Base-by-base conservation (phyloP, 2,797 vertebrate genomes). In the Epinephelus coioides region DNA sequence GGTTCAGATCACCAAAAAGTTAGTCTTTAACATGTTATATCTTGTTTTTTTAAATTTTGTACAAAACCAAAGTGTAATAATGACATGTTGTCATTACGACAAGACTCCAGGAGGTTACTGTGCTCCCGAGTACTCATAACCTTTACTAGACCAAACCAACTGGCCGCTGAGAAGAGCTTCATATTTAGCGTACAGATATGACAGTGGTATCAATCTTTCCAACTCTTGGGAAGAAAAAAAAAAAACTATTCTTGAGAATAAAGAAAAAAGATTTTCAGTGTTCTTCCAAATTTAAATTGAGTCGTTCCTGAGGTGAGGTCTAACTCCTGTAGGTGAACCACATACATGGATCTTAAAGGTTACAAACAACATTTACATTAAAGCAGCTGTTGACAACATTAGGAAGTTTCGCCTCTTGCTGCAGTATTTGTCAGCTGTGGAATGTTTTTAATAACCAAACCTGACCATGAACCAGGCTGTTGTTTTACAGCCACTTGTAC, bases 331-430 rank as follows among this genome's bases (percentile, higher is more conserved):
- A 46, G 25, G 38, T 73, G 43, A 74, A 30, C 18, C 56, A 46
- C 47, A 65, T 15, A 68, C 18, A 61, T 44, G 1, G n/a, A 66
- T 56, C 12, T 65, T 49, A 63, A 40, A 74, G 11, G 50, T 74
- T 57, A 51, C 6, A 51, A 65, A 30, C 21, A 25, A 70, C 55
- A 69, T 79, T 69, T 47, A 65, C 25, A 73, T 63, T 19, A 61
- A 61, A 55, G 62, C 2, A 60, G 44, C 44, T 76, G 50, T 43
- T 14, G 25, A 57, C 12, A 1, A 3, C 13, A 13, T 62, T n/a
- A 38, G 15, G 8, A 82, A 43, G 5, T 56, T 2, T 64, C 2
- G n/a, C 23, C 51, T 38, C 15, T 44, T 53, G 27, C 10, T 57
- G 6, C 40, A 9, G 25, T 43, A 25, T 76, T 59, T 49, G 2